These are phyloP conservation scores for Hartigia nigra DNA, from an alignment of 2,888 invertebrate species.

Conservation along the genomic window DNA sequence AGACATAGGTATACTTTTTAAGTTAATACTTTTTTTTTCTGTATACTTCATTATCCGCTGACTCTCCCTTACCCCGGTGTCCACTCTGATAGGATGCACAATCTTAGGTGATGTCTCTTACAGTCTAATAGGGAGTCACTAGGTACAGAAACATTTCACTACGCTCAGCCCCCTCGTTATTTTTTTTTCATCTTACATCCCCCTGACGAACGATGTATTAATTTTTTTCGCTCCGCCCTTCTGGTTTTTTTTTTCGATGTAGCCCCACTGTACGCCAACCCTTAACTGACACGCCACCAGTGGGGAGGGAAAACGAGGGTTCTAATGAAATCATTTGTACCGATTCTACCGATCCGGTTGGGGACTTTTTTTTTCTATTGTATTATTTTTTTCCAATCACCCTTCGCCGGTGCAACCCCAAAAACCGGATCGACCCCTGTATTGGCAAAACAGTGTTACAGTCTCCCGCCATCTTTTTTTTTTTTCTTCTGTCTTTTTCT, in stretches of 20 bases:
- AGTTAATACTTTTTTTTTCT: not conserved
- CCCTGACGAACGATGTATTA: conserved; percentile 31
- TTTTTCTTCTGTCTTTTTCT: not conserved
- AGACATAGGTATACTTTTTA: not conserved
- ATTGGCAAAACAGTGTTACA: conserved; percentile 22
- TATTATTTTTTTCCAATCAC: not conserved
- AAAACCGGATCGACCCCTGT: conserved; percentile 12
- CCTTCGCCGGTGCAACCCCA: not conserved
- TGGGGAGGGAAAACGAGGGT: conserved; percentile 24
- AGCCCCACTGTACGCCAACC: conserved; percentile 5
- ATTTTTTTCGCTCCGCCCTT: conserved; percentile 22
- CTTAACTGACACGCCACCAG: not conserved
- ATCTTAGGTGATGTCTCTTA: not conserved
- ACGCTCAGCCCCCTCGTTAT: conserved; percentile 17
- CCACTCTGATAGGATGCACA: not conserved
- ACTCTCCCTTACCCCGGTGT: conserved; percentile 13
- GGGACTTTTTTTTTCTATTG: conserved; percentile 42
- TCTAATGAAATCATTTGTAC: conserved; percentile 59
- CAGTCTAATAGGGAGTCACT: not conserved
- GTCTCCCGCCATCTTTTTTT: conserved; percentile 1
- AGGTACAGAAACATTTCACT: conserved; percentile 14
- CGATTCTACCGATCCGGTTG: conserved; percentile 46
- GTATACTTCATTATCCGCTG: conserved; percentile 36
- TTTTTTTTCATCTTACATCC: conserved; percentile 35
- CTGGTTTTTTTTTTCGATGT: conserved; percentile 12